phyloP scores from a whole-genome alignment of 23 tunicate species.

The Clavelina lepadiformis region DNA sequence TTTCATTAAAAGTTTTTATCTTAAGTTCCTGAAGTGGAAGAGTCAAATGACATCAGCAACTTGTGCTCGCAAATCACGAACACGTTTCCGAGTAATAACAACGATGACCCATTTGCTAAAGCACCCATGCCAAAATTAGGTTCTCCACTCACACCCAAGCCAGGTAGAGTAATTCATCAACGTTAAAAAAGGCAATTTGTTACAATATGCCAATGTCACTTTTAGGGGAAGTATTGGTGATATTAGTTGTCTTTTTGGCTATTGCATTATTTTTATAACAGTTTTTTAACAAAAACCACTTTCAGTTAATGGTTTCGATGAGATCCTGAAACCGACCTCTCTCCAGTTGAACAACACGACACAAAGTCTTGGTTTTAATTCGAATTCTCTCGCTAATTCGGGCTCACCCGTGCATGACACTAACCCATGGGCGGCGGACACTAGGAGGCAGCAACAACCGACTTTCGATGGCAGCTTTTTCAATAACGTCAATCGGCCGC shows the following conservation, averaged over 20 bases:
- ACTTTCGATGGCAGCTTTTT: slow-evolving; percentile 9
- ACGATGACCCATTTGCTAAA: slow-evolving; percentile 89
- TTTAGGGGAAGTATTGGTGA: no score
- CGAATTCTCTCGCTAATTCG: neutral
- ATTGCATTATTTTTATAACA: no score
- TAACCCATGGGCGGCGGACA: slow-evolving; percentile 93
- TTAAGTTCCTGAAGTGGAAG: slow-evolving; percentile 86
- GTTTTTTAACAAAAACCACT: neutral
- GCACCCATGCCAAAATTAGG: slow-evolving; percentile 75
- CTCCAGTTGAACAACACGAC: neutral
- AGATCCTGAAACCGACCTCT: slow-evolving; percentile 4
- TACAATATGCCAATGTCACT: neutral
- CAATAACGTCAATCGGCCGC: slow-evolving; percentile 17
- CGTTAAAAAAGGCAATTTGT: neutral
- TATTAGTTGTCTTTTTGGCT: no score
- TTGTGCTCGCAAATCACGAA: slow-evolving; percentile 43
- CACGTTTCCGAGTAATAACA: slow-evolving; percentile 32
- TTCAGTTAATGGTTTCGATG: slow-evolving; percentile 15
- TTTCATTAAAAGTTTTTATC: neutral
- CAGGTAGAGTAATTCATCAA: slow-evolving; percentile 8
- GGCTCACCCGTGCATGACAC: slow-evolving; percentile 70
- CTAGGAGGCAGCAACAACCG: slow-evolving; percentile 31
- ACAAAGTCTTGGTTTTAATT: no score
- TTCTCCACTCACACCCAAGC: slow-evolving; percentile 26
- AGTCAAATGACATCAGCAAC: slow-evolving; percentile 12